phyloP scores from a whole-genome alignment of 2,797 vertebrate genomes.

The Onychomys arenicola region DNA sequence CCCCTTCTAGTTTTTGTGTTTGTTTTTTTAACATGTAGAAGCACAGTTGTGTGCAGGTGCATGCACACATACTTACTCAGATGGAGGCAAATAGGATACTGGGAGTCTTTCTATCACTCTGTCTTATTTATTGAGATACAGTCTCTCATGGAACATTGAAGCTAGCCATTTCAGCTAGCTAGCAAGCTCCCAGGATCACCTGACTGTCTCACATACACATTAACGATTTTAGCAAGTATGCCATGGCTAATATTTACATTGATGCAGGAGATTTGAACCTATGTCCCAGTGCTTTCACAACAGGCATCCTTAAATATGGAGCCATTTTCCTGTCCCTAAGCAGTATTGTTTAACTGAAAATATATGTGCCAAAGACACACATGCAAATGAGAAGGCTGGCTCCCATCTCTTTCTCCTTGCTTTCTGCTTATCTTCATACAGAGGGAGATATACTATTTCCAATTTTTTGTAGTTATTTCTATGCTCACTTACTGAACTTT shows the following conservation, averaged over 20 bases:
- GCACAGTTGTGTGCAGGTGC: too few species aligned
- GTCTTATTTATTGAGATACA: neutral
- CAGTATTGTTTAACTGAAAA: neutral
- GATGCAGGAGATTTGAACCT: neutral
- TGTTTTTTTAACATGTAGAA: neutral
- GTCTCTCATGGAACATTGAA: neutral
- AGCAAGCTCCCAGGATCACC: neutral
- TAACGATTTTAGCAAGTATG: neutral
- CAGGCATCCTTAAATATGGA: neutral
- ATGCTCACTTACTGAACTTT: constrained; percentile 18
- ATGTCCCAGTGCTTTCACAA: neutral
- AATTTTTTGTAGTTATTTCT: neutral
- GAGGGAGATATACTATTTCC: neutral
- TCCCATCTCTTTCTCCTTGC: neutral
- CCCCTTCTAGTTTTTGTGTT: neutral
- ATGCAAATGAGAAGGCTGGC: neutral
- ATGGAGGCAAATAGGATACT: neutral
- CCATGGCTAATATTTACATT: neutral
- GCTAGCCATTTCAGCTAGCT: too few species aligned
- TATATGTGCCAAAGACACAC: neutral
- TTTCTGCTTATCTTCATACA: neutral
- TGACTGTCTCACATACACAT: neutral
- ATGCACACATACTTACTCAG: neutral
- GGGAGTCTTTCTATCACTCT: neutral
- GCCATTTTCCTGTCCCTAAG: neutral